Base-by-base conservation (phyloP, 2,113 vertebrate species). In the Oreotrochilus melanogaster region DNA sequence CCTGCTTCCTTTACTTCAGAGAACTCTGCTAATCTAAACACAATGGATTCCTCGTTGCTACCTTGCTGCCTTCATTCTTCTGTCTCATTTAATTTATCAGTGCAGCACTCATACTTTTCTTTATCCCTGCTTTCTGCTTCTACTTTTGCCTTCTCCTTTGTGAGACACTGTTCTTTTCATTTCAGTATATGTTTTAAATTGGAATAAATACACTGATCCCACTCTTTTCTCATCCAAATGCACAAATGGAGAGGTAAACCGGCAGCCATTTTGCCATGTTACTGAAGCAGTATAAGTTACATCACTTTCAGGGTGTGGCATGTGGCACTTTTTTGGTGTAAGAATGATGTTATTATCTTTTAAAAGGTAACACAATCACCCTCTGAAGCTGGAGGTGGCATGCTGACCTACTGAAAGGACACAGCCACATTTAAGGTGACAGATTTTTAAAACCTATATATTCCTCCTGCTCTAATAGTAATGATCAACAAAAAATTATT, bases 281-380 rank as follows among this genome's bases (percentile, higher is more conserved):
- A 83, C 28, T 79, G 11, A 31, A 14, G 30, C 70, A 69, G 35
- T 7, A 7, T 19, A 69, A 72, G 21, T 57, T 56, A 69, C 45
- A 65, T 1, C 0, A 39, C 37, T 39, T 51, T 21, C 33, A 79
- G 74, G 43, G 42, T 27, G 12, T 19, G 17, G 23, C n/a, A 25
- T 10, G n/a, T 21, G 45, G 45, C 19, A 39, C 6, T 18, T 56
- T 78, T 87, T 64, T 93, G 90, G 96, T 97, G 92, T 92, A 97
- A 97, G 95, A 97, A 96, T 93, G 94, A 98, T 73, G 70, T 96
- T 97, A 47, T 98, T 97, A 80, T 97, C 98, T 98, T 97, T 96
- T 98, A 94, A 98, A 98, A 86, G 83, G 80, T 93, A 97, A 97
- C 93, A 97, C 95, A 97, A 92, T 98, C 97, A 97, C 95, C 97